Evolutionary conservation across 2,888 invertebrate genomes (phyloP), one percentile per base, ranked within the genome.

Genomic region (Scaptomyza flava): DNA sequence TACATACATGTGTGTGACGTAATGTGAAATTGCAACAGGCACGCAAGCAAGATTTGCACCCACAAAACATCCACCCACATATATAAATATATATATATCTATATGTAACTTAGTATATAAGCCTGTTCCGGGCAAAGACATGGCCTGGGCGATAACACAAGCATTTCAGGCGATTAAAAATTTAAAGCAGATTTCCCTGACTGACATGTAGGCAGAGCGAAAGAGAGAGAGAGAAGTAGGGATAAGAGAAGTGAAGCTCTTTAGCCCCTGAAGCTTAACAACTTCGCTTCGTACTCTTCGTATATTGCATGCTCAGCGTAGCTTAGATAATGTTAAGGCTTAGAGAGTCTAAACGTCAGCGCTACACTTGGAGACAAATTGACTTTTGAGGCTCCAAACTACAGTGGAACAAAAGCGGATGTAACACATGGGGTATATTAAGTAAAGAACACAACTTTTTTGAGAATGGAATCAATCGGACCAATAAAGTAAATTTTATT

Each of bases 81-180:
- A 36, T 11, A 33, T n/a, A 9, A 6, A 36, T 17, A 31, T 42
- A 30, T 20, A 36, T n/a, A 9, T 6, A 36, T 17, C 20, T 42
- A 30, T 20, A 38, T 43, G n/a, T 14, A 33, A 41, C 33, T 6
- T 38, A 14, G 31, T 42, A 62, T 27, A 59, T 65, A 58, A 59
- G 46, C 53, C 45, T 43, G 61, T 64, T 60, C n/a, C 42, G 27
- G 45, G 61, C 31, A 56, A 64, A 70, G 60, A 59, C 59, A 42
- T 54, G 77, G 48, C 41, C 48, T 51, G 27, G 63, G 67, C 63
- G 73, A 80, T 73, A 72, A 59, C 68, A 70, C 69, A 56, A 77
- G 65, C 78, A 78, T 81, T 80, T 74, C 78, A 61, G 53, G 68
- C 60, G 74, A 81, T 80, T 74, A 81, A 63, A 77, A 74, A 83